Percentiles rank a stretch among this genome's conserved stretches.
Conservation (phyloP, 2,888 invertebrate genomes). For the Cheilosia impressa region DNA sequence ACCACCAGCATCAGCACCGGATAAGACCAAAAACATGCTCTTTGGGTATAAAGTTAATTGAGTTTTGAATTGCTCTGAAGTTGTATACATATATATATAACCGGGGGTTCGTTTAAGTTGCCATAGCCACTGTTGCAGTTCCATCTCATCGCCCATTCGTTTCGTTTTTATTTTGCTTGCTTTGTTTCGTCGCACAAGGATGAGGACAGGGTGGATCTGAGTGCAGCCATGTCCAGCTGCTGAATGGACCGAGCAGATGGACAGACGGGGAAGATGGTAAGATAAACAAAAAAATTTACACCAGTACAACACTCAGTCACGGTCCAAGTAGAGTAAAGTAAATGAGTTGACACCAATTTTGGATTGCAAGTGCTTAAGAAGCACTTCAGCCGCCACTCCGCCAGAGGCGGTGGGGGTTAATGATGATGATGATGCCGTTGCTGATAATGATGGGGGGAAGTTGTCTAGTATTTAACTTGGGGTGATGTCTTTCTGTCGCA, state of each 20-base stretch:
- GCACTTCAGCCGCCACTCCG: conserved; percentile 29
- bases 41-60: conserved; percentile 75
- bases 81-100: background rate
- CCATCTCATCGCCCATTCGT: conserved; percentile 29
- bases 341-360: conserved; percentile 74
- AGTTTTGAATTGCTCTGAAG: conserved; percentile 72
- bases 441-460: conserved; percentile 42
- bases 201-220: background rate
- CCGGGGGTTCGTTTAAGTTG: background rate
- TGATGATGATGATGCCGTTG: conserved; percentile 47
- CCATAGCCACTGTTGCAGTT: conserved; percentile 41
- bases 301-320: conserved; percentile 42
- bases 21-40: conserved; percentile 70
- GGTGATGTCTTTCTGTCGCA: conserved; percentile 39
- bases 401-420: conserved; percentile 20
- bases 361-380: conserved; percentile 69
- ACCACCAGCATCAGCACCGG: conserved; percentile 49
- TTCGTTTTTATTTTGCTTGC: conserved; percentile 14
- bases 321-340: conserved; percentile 57
- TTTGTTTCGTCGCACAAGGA: conserved; percentile 7
- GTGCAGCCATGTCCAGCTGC: conserved; percentile 16
- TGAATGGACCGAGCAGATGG: conserved; percentile 34
- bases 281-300: conserved; percentile 49
- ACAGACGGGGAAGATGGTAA: conserved; percentile 24
- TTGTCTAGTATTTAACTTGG: conserved; percentile 46